A percentile compares a stretch with the other conserved stretches of the same genome.
Conservation (phyloP, 2,113 vertebrate genomes). For the Papio anubis region DNA sequence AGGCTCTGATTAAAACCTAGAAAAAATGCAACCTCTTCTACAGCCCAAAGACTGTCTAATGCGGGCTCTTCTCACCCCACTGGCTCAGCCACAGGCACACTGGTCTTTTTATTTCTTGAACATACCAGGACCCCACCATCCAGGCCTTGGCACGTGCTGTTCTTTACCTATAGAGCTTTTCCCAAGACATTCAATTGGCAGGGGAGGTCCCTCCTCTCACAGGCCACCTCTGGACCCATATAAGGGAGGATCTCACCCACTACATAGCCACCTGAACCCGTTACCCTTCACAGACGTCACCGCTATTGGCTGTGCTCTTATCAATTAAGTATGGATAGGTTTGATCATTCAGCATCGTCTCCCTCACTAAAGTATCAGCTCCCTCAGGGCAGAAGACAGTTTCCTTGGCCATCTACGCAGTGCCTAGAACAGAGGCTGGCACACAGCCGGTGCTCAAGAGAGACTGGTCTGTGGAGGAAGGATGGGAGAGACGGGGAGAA, state of each 20-base stretch:
- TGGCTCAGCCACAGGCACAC: background rate
- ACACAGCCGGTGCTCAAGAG: background rate
- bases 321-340: accelerated
- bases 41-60: accelerated
- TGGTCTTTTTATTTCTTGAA: background rate
- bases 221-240: background rate
- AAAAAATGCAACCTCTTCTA: background rate
- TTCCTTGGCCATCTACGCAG: background rate
- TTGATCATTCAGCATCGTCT: accelerated
- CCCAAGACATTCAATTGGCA: background rate
- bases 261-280: background rate
- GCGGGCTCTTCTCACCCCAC: background rate
- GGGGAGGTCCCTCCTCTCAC: background rate
- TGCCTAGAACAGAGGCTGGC: background rate
- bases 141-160: background rate
- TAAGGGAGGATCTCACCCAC: background rate
- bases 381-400: background rate
- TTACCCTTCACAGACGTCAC: background rate
- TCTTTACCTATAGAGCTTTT: background rate
- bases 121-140: background rate
- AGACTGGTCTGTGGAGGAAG: background rate
- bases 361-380: too few relatives aligned
- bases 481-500: background rate
- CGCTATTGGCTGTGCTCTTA: accelerated
- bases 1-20: background rate